A percentile compares a stretch with the other conserved stretches of the same genome.
Conservation (phyloP, 2,888 invertebrate species). For the Eupithecia exiguata region DNA sequence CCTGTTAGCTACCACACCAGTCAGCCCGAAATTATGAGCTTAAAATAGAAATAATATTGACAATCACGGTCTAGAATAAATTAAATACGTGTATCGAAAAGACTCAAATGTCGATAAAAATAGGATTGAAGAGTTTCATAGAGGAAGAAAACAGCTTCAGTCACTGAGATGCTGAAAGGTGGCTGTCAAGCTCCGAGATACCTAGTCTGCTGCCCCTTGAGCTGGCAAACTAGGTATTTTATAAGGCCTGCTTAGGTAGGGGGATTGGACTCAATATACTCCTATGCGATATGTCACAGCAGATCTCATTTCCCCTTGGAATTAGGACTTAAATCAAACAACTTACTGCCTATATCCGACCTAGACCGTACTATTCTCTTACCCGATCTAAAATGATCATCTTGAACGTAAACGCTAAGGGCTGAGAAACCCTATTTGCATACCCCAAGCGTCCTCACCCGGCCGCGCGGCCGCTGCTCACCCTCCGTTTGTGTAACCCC, state of each 20-base stretch:
- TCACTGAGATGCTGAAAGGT: too few relatives aligned
- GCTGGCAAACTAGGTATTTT: too few relatives aligned
- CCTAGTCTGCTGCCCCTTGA: too few relatives aligned
- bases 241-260: too few relatives aligned
- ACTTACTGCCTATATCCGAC: background rate
- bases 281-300: too few relatives aligned
- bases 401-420: background rate
- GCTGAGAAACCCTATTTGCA: slow-evolving; percentile 29
- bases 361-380: background rate
- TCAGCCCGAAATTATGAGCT: background rate
- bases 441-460: slow-evolving; percentile 31
- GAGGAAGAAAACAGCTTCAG: background rate
- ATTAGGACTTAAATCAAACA: too few relatives aligned
- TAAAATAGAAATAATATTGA: background rate
- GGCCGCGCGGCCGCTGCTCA: slow-evolving; percentile 24
- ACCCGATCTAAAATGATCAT: background rate
- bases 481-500: slow-evolving; percentile 36
- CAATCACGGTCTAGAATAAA: background rate
- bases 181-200: too few relatives aligned
- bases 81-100: too few relatives aligned
- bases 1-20: background rate
- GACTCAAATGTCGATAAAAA: background rate
- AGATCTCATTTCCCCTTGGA: too few relatives aligned
- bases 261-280: too few relatives aligned
- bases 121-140: background rate